These are phyloP conservation scores for Wiebesia pumilae DNA, from an alignment of 1,140 invertebrate species.

Conservation along the genomic window DNA sequence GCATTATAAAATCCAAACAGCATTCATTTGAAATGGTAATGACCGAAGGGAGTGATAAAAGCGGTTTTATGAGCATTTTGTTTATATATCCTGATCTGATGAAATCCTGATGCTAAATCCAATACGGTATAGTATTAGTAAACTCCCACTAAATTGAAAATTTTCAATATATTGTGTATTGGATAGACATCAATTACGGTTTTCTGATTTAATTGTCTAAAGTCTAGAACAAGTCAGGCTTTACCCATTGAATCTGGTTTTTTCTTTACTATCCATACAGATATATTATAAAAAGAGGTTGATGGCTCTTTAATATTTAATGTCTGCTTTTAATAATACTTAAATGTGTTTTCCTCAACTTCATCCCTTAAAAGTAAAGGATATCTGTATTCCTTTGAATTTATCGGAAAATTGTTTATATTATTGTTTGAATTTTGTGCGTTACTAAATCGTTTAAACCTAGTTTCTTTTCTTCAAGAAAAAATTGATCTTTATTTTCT, in stretches of 20 bases:
- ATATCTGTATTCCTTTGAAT: too few relatives aligned
- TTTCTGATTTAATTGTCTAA: neutral
- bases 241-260: neutral
- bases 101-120: conserved; percentile 46
- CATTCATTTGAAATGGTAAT: conserved; percentile 24
- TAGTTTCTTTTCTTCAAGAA: too few relatives aligned
- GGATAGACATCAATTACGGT: neutral
- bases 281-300: neutral
- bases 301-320: too few relatives aligned
- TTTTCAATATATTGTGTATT: neutral
- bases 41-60: conserved; percentile 58
- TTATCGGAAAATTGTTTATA: too few relatives aligned
- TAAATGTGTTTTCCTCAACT: too few relatives aligned
- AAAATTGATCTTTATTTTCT: too few relatives aligned
- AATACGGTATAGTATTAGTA: neutral
- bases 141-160: neutral
- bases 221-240: neutral
- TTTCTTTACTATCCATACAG: neutral
- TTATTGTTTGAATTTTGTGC: too few relatives aligned
- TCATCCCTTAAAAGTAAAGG: too few relatives aligned
- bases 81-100: conserved; percentile 70
- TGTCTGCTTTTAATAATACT: too few relatives aligned
- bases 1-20: conserved; percentile 59
- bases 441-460: too few relatives aligned
- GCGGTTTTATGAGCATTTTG: conserved; percentile 69